Base-by-base conservation (phyloP, 2,797 vertebrate species). In the Enteromius afrohamiltoni region DNA sequence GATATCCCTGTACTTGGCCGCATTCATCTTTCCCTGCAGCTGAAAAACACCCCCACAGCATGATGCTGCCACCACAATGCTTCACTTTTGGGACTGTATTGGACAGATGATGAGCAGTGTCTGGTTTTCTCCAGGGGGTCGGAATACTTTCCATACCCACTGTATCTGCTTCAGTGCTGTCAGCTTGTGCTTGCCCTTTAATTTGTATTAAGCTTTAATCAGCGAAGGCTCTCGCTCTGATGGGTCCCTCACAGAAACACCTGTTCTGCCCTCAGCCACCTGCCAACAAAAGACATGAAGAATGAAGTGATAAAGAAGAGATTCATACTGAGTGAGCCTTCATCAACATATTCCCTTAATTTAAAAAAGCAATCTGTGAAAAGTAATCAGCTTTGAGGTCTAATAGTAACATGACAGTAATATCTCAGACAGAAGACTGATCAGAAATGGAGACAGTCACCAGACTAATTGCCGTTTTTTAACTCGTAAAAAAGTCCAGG, bases 241-340 rank as follows among this genome's bases (percentile, higher is more conserved):
- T 77, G 55, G 13, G n/a, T 4, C 8, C 14, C 37, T 64, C 34
- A 60, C 21, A 60, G 16, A 77, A 77, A 75, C 49, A 75, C 29
- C 49, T 21, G 51, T 75, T 75, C 31, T 58, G 51, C 51, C 73
- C 40, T 77, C 40, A 77, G 40, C 23, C 76, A 77, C 40, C 76
- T 64, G 58, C 40, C 23, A 29, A 29, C 40, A 45, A 42, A 64
- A 77, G 16, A 47, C 40, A 64, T 29, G 58, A 77, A 21, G 9
- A 64, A 77, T 45, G 9, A 1, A 8, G 4, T 31, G 23, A 77
- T 31, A 42, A n/a, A 58, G 49, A n/a, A 37, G n/a, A 29, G 37
- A 45, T 47, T 64, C n/a, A 77, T 42, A 26, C 8, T 3, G 26
- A 64, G 40, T n/a, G 45, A 67, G 29, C 49, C 29, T 23, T 31